phyloP scores from a whole-genome alignment of 2,888 invertebrate species.

The Nomada flava region DNA sequence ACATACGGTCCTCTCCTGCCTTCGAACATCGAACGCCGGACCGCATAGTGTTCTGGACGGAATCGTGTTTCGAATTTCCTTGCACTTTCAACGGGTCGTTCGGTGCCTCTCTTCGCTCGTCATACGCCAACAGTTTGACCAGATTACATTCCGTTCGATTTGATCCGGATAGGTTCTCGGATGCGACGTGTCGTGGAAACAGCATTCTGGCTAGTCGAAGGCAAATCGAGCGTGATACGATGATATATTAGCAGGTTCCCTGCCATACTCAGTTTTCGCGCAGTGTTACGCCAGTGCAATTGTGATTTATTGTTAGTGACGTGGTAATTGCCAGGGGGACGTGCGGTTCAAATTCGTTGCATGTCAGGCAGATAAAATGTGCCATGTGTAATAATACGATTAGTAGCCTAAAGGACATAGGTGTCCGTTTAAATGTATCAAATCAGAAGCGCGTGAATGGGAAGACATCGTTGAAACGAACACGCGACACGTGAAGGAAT shows the following conservation, averaged over 20 bases:
- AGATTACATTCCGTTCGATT: not conserved
- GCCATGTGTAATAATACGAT: not conserved
- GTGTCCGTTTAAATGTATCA: not conserved
- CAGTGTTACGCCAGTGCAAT: not conserved
- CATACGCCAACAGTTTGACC: not conserved
- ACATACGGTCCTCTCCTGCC: conserved; percentile 30
- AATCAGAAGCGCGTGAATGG: not conserved
- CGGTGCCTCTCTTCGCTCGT: not conserved
- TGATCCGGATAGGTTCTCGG: not conserved
- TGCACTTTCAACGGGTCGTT: not conserved
- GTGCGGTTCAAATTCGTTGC: not conserved
- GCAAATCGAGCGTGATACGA: conserved; percentile 1
- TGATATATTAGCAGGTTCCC: not conserved
- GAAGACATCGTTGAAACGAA: conserved; percentile 28
- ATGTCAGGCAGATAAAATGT: not conserved
- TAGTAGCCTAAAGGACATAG: not conserved
- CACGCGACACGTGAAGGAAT: conserved; percentile 15
- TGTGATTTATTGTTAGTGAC: not conserved
- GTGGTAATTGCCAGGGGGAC: not conserved
- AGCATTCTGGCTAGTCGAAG: not conserved
- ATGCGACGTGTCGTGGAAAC: not conserved
- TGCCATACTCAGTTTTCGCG: not conserved
- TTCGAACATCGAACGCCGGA: conserved; percentile 37
- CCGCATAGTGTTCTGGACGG: not conserved
- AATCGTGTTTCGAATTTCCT: conserved; percentile 11